Evolutionary conservation across 2,113 vertebrate genomes (phyloP), one percentile per base, ranked within the genome.

Genomic region (cat (Felis catus)): DNA sequence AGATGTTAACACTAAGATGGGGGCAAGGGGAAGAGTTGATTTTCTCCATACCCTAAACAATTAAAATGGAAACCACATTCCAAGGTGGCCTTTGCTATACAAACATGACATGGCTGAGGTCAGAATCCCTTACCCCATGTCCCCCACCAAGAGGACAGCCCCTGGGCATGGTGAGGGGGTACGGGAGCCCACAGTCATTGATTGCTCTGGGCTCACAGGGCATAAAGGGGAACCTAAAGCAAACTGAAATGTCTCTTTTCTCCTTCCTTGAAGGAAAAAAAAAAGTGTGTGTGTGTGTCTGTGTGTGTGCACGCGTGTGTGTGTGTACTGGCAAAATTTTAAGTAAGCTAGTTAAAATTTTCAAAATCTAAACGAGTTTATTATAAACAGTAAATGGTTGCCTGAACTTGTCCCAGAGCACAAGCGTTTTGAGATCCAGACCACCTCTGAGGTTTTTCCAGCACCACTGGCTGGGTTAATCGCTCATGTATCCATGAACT

Each of bases 161-260:
- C 19, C 1, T 14, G 61, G 23, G 51, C 76, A 18, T 4, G 19
- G 16, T 7, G n/a, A 58, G 4, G 55, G 29, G 23, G 18, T 23
- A 7, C 0, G 0, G 8, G 23, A 23, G 27, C 16, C 0, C 41
- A 5, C 8, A 51, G 7, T 10, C 41, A 6, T 13, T 31, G 41
- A 6, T 13, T 31, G 41, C 63, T 94, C 84, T 51, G 39, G 16
- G 41, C 78, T 48, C 41, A 48, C 25, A 3, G 6, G 0, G 58
- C 13, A 83, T 2, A 16, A 18, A 53, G n/a, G 16, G 45, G 39
- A 82, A 12, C 23, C 41, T 23, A 41, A 68, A 63, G 27, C 63
- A 45, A 71, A 45, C 5, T 7, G 15, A 27, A 92, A 15, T 5
- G 11, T 73, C 71, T 70, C 33, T 65, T 18, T 66, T 48, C 41